Base-by-base conservation (phyloP, 2,888 invertebrate genomes). In the Ophion slaviceki region DNA sequence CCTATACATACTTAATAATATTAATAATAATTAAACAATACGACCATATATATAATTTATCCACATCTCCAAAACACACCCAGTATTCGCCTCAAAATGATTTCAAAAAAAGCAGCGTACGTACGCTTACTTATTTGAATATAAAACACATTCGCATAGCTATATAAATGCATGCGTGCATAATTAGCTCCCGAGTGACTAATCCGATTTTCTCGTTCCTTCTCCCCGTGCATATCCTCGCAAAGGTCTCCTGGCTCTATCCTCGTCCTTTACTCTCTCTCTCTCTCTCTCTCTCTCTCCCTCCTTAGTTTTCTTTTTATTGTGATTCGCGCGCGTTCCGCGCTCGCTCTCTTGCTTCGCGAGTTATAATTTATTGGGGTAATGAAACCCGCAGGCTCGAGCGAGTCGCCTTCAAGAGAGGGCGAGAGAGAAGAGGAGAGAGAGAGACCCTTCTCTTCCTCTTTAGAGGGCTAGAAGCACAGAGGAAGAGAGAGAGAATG, bases 341-440 rank as follows among this genome's bases (percentile, higher is more conserved):
- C 53, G 20, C 57, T 59, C 59, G 62, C 79, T 78, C 76, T 66
- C 28, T 59, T 32, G 66, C 61, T 84, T 88, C 89, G 66, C 75
- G 68, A 70, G 71, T 79, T 77, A 68, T 83, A 84, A 89, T 89
- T 90, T 89, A 90, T 90, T 84, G 89, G 75, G 84, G 87, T 86
- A 89, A 90, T 90, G 89, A 89, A 89, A 89, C 88, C 88, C 75
- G 80, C 84, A 32, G 72, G 81, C 67, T 67, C 17, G 47, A 28
- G n/a, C 61, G 53, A 74, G 74, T 61, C 57, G 45, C 57, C 20
- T 40, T 82, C 74, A 53, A 61, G 84, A 77, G 64, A 84, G 70
- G 77, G 76, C 24, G 24, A 24, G 24, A 24, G 24, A 24, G 24
- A 24, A 24, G 24, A 24, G 1, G 24, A 24, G 24, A 24, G 24